Base-by-base conservation (phyloP, 2,797 vertebrate species). In the Streptopelia turtur region DNA sequence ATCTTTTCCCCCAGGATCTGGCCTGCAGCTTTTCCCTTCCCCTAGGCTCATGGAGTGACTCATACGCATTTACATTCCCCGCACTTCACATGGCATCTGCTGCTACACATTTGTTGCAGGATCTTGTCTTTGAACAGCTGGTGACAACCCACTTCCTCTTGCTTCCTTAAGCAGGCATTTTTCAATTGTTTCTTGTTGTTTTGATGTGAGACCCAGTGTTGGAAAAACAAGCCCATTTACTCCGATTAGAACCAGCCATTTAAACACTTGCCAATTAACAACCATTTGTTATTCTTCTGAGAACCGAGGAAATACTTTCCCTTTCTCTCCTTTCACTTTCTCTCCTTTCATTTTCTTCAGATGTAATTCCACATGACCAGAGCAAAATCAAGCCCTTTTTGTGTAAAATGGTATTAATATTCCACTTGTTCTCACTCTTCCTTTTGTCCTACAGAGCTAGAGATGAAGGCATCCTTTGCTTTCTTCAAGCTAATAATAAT, bases 211-310 rank as follows among this genome's bases (percentile, higher is more conserved):
- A 89, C 52, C 59, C 85, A 89, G 59, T 96, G 95, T 96, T 97
- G 94, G 86, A 95, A 95, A 95, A 97, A 96, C 95, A 96, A 97
- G 86, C 35, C 86, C 86, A 82, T 95, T 93, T 95, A 93, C 90
- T 66, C 83, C 79, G 80, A 86, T 93, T 95, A 84, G 80, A 95
- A 76, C 50, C 90, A 91, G 59, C 59, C 69, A 89, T 94, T 95
- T 90, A 91, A 93, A 49, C 66, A 78, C 65, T 83, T 95, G 77
- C 74, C 86, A 93, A 69, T 95, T 90, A 95, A 85, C 60, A 74
- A 5, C 17, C 82, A 21, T 94, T 95, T 89, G 70, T 90, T 91
- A 88, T 90, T 82, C 52, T 95, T 70, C 59, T 69, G 47, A 76
- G 37, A 47, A 83, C 18, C 8, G 3, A 39, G 71, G 41, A 86